Conservation (phyloP, 2,888 invertebrate genomes). For the Lacanobia wlatinum region DNA sequence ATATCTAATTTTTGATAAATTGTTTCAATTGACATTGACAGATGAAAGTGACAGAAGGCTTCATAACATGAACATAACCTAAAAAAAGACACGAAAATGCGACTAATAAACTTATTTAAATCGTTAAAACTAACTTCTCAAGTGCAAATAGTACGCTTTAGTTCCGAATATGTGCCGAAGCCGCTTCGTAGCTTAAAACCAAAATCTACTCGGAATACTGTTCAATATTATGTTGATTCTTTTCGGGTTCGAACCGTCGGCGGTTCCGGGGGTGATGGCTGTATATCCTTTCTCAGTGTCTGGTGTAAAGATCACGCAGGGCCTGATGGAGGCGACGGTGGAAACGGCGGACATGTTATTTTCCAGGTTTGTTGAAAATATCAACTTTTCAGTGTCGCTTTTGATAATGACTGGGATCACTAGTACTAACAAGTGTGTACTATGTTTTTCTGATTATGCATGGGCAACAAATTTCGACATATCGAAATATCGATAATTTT, state of each 20-base stretch:
- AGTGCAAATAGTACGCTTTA: constrained; percentile 65
- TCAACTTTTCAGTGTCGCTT: neutral
- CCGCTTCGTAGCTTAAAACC: constrained; percentile 84
- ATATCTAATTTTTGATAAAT: too few relatives aligned
- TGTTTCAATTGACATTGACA: too few relatives aligned
- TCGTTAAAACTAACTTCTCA: constrained; percentile 60
- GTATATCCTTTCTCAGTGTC: constrained; percentile 95
- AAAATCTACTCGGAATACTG: constrained; percentile 81
- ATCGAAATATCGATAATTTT: too few relatives aligned
- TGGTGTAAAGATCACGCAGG: constrained; percentile 97
- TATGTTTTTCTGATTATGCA: too few relatives aligned
- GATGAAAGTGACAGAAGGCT: too few relatives aligned
- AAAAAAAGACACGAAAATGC: constrained; percentile 63
- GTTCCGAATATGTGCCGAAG: constrained; percentile 79
- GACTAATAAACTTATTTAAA: constrained; percentile 67
- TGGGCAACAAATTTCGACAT: too few relatives aligned
- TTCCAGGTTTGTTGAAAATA: constrained; percentile 86
- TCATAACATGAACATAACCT: constrained; percentile 62
- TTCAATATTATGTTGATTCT: constrained; percentile 93
- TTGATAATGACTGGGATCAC: too few relatives aligned
- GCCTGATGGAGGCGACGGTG: constrained; percentile 99
- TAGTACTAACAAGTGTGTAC: too few relatives aligned
- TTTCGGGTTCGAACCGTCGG: constrained; percentile 92
- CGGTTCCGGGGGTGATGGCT: constrained; percentile 98
- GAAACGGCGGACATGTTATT: constrained; percentile 98